phyloP scores from a whole-genome alignment of 1,140 invertebrate genomes.

The Megalopta genalis region DNA sequence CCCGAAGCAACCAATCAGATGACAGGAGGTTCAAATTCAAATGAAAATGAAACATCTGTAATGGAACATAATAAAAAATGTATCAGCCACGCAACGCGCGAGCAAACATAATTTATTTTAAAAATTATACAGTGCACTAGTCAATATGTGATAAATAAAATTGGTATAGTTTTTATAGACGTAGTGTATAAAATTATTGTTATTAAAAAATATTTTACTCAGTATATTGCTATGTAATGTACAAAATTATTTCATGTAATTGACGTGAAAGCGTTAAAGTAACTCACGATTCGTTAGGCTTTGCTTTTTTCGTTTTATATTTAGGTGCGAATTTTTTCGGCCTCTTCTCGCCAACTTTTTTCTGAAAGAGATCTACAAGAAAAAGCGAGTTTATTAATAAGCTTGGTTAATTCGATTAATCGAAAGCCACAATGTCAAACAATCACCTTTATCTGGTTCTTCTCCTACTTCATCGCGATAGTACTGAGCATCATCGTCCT shows the following conservation, averaged over 20 bases:
- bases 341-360: conserved; percentile 57
- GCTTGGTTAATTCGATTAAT: background rate
- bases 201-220: conserved; percentile 27
- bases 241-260: background rate
- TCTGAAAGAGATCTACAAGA: conserved; percentile 66
- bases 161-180: too few relatives aligned
- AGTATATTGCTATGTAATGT: background rate
- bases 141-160: background rate
- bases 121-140: too few relatives aligned
- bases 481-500: conserved; percentile 90
- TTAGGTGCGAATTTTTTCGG: conserved; percentile 45
- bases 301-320: conserved; percentile 61
- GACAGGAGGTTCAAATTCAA: too few relatives aligned
- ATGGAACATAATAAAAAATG: too few relatives aligned
- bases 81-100: too few relatives aligned
- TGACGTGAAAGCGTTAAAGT: background rate
- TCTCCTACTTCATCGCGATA: conserved; percentile 92
- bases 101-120: too few relatives aligned
- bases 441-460: conserved; percentile 89
- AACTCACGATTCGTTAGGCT: conserved; percentile 2
- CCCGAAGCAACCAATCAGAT: too few relatives aligned
- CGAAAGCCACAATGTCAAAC: background rate
- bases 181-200: conserved; percentile 3
- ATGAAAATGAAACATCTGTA: too few relatives aligned
- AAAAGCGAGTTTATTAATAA: conserved; percentile 9